phyloP scores from a whole-genome alignment of 1,140 invertebrate species.

The Solen grandis region DNA sequence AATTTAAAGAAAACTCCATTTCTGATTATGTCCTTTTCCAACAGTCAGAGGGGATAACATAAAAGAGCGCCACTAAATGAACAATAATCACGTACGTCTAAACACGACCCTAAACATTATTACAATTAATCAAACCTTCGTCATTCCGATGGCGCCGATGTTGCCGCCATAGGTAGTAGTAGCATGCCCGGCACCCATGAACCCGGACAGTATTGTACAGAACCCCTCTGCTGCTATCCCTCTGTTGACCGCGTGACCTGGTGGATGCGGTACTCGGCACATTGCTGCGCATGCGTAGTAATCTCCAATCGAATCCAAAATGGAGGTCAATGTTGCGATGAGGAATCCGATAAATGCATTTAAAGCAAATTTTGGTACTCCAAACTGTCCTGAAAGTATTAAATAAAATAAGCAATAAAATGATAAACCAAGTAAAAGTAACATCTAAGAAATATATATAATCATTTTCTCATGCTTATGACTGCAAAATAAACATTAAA shows the following conservation, averaged over 20 bases:
- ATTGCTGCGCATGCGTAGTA: conserved; percentile 66
- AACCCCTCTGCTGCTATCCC: conserved; percentile 90
- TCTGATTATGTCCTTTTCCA: no score
- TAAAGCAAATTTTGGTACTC: conserved; percentile 55
- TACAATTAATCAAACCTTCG: no score
- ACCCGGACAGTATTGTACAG: conserved; percentile 89
- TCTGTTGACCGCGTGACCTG: conserved; percentile 62
- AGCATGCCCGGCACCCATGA: conserved; percentile 90
- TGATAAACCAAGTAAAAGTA: background rate
- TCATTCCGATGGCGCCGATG: conserved; percentile 68
- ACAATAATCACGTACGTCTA: no score
- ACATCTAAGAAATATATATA: background rate
- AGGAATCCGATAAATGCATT: conserved; percentile 61
- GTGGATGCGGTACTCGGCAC: conserved; percentile 61
- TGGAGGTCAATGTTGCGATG: conserved; percentile 63
- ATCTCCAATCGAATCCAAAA: conserved; percentile 75
- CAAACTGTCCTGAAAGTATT: conserved; percentile 66
- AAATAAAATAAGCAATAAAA: background rate
- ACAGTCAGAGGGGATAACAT: no score
- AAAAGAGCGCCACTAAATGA: no score
- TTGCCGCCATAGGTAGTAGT: conserved; percentile 88
- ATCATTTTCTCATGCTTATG: background rate
- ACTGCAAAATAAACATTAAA: background rate
- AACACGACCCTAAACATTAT: no score
- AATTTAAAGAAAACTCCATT: no score